Base-by-base conservation (phyloP, 2,888 invertebrate genomes). In the Athrips mouffetella region DNA sequence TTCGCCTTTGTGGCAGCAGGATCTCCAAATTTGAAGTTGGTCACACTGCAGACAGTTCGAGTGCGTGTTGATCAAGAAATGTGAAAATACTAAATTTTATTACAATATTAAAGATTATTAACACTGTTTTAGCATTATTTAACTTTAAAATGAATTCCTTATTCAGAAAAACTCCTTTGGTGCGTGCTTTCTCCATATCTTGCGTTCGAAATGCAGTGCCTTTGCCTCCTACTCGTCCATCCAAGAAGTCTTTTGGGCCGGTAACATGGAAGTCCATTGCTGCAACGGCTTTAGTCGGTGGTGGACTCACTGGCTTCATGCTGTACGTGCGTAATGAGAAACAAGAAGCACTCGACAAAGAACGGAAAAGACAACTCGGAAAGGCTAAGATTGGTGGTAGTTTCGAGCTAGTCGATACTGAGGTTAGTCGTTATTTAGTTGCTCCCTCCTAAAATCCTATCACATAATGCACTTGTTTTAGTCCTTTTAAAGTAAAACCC, bases 361-460 rank as follows among this genome's bases (percentile, higher is more conserved):
- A 97, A 65, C 90, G 97, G 29, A 93, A 93, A 64, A 88, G 94
- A 49, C 91, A 93, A 62, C 80, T 99, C 5, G 98, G 98, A 0
- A 98, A 98, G 82, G 95, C 96, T 1, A 91, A 94, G 41, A 97
- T 99, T 55, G 99, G 99, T 27, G 99, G 99, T 3, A 85, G 90
- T 25, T 99, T 98, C 90, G 96, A 97, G 65, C 80, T 99, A 21
- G 80, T 95, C 0, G 92, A 96, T 79, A 80, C 92, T 2, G 82
- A 91, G 77, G 89, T 86, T 10, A 20, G 37, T 37, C n/a, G n/a
- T n/a, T n/a, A n/a, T n/a, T n/a, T n/a, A n/a, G n/a, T n/a, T n/a
- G n/a, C n/a, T n/a, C n/a, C n/a, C n/a, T n/a, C n/a, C n/a, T n/a
- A n/a, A n/a, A n/a, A n/a, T n/a, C n/a, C n/a, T n/a, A n/a, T n/a